Conservation (phyloP, 2,797 vertebrate species). For the Oryzias dopingdopingensis region DNA sequence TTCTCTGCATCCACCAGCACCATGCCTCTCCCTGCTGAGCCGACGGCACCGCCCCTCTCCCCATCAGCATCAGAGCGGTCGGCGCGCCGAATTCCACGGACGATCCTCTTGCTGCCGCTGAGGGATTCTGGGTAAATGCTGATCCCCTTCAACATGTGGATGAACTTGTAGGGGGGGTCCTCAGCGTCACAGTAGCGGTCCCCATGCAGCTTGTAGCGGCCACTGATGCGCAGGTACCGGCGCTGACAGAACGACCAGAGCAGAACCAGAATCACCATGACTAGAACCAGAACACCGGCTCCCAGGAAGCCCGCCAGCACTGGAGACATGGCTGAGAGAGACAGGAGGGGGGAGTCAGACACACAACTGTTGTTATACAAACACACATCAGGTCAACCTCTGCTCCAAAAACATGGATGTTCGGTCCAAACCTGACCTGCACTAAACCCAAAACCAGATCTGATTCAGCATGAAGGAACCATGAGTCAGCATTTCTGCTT, state of each 20-base stretch:
- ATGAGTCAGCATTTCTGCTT: too few species aligned
- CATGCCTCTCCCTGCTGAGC: constrained; percentile 40
- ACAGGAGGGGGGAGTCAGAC: not conserved
- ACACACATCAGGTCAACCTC: not conserved
- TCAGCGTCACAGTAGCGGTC: constrained; percentile 73
- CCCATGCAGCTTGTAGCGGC: constrained; percentile 81
- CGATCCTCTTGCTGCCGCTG: constrained; percentile 88
- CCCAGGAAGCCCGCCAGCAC: constrained; percentile 93
- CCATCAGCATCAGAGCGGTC: constrained; percentile 46
- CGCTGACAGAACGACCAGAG: constrained; percentile 94
- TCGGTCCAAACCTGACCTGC: too few species aligned
- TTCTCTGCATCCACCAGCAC: constrained; percentile 76
- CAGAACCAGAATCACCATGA: constrained; percentile 85
- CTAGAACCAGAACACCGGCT: constrained; percentile 88
- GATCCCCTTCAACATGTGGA: constrained; percentile 98
- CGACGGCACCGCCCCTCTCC: constrained; percentile 13
- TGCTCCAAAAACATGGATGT: too few species aligned
- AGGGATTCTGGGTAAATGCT: constrained; percentile 96
- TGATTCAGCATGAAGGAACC: too few species aligned
- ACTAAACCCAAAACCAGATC: too few species aligned
- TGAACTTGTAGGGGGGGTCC: constrained; percentile 88
- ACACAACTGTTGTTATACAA: not conserved
- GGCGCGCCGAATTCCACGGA: constrained; percentile 69
- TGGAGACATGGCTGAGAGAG: constrained; percentile 80
- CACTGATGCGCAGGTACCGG: constrained; percentile 80